Percentiles rank a stretch among this genome's conserved stretches.
Evolutionary conservation across 1,140 invertebrate genomes (phyloP).

Genomic region (Frieseomelitta varia): DNA sequence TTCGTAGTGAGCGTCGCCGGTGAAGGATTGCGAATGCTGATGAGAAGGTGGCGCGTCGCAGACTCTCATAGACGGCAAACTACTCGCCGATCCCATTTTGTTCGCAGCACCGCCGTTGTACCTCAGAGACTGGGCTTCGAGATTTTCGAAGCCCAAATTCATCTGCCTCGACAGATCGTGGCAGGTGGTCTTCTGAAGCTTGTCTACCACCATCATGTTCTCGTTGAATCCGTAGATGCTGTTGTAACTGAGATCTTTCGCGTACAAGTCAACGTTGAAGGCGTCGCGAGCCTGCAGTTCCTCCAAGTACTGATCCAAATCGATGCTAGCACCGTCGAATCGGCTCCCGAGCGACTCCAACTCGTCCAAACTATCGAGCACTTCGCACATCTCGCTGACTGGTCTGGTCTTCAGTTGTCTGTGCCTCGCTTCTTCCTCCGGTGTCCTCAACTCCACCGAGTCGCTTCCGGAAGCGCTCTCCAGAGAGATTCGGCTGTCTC

Average conservation of each 20-base stretch:
- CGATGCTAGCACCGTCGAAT: constrained; percentile 84
- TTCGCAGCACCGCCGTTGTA: constrained; percentile 61
- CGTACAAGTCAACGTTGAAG: constrained; percentile 77
- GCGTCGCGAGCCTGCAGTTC: constrained; percentile 83
- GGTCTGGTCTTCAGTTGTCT: constrained; percentile 87
- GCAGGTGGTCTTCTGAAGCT: constrained; percentile 71
- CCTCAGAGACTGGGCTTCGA: constrained; percentile 69
- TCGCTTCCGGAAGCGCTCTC: constrained; percentile 77
- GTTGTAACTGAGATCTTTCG: constrained; percentile 76
- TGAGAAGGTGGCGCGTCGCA: constrained; percentile 73
- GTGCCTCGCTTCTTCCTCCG: constrained; percentile 82
- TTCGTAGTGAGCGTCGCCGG: constrained; percentile 78
- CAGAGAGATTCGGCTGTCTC: constrained; percentile 73
- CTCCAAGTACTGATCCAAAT: constrained; percentile 86
- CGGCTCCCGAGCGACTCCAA: constrained; percentile 84
- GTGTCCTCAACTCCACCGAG: constrained; percentile 82
- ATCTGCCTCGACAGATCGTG: constrained; percentile 60
- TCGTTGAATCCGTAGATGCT: constrained; percentile 77
- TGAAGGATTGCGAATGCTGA: constrained; percentile 79
- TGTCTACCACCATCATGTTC: constrained; percentile 73
- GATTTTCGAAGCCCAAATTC: constrained; percentile 52
- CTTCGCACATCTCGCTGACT: constrained; percentile 84
- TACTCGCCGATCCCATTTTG: constrained; percentile 78
- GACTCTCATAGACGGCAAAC: constrained; percentile 79
- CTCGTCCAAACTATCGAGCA: constrained; percentile 81